Base-by-base conservation (phyloP, 2,797 vertebrate genomes). In the Amphiprion clarkii region DNA sequence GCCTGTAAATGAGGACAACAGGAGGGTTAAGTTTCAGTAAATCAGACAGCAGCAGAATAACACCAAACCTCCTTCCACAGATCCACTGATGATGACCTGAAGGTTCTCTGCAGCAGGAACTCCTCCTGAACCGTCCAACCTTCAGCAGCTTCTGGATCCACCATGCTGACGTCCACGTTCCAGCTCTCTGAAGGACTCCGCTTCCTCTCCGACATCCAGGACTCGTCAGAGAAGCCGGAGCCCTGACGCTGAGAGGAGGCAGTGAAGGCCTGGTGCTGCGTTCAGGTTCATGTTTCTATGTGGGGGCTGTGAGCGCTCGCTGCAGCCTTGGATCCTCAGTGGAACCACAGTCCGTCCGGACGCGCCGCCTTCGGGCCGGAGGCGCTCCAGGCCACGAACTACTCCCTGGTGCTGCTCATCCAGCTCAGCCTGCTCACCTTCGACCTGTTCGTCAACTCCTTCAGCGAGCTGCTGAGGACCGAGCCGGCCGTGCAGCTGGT, bases 401-500 rank as follows among this genome's bases (percentile, higher is more conserved):
- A 98, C 91, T 96, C 96, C 79, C 92, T 99, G 90, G 97, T 99
- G 83, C 92, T 99, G 12, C 91, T 96, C 67, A 89, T 99, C 77
- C 97, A 99, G 90, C 96, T 97, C 85, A 91, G 96, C 52, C 91
- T 99, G 82, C 94, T 99, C 25, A 93, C 94, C 84, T 98, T 96
- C 0, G 97, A 99, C 90, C 94, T 99, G 31, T 96, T 98, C 0
- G 97, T 98, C 81, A 98, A 98, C 86, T 96, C 97, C 69, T 98
- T 97, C 93, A 97, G 97, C 0, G 97, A 99, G 93, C 94, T 99
- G 53, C 94, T 98, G 60, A 95, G 96, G 54, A 59, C 81, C 0
- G 96, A 95, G 0, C 96, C 96, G 0, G 96, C 97, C 0, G 89
- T 96, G 67, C 97, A 97, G 93, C 94, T 98, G 1, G 95, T 99